Base-by-base conservation (phyloP, 2,797 vertebrate genomes). In the Eurystomus glaucurus region DNA sequence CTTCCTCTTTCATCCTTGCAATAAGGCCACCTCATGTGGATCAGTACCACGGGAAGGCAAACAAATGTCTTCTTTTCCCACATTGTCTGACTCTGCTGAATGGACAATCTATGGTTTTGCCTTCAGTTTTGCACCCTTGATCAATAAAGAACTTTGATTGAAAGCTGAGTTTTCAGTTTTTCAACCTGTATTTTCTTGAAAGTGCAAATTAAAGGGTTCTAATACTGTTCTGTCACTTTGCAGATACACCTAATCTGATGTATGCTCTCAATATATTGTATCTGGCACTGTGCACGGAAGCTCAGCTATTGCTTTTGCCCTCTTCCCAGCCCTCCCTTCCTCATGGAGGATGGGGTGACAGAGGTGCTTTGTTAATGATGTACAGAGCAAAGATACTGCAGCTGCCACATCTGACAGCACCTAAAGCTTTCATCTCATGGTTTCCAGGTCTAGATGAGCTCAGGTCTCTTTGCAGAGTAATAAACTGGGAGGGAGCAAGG, bases 371-470 rank as follows among this genome's bases (percentile, higher is more conserved):
- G 37, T 58, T 65, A 64, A 23, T 35, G 51, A 52, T 22, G 18
- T 19, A 41, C 29, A 20, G 43, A 62, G 33, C n/a, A 77, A 45
- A 51, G 51, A 31, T 6, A 52, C 17, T 58, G 52, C 52, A 72
- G 60, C 39, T 83, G 33, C 45, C 29, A 13, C 14, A 35, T 23
- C 52, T 83, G 71, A 65, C 45, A 58, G 50, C 4, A 3, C 9
- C 46, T 43, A 22, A 46, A 79, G n/a, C n/a, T 84, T 70, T 25
- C 0, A 0, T 52, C 55, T 48, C n/a, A 10, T 11, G 6, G 0
- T 31, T 72, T 45, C 29, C 28, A 11, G 31, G 25, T 46, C 22
- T 31, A 5, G 20, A 2, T 72, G 71, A 61, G 33, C 58, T 82
- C 16, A 1, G 17, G 39, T 14, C n/a, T 55, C 52, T 60, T 57